A percentile compares a stretch with the other conserved stretches of the same genome.
Evolutionary conservation across 2,797 vertebrate species (phyloP).

Genomic region (Danio albolineatus): DNA sequence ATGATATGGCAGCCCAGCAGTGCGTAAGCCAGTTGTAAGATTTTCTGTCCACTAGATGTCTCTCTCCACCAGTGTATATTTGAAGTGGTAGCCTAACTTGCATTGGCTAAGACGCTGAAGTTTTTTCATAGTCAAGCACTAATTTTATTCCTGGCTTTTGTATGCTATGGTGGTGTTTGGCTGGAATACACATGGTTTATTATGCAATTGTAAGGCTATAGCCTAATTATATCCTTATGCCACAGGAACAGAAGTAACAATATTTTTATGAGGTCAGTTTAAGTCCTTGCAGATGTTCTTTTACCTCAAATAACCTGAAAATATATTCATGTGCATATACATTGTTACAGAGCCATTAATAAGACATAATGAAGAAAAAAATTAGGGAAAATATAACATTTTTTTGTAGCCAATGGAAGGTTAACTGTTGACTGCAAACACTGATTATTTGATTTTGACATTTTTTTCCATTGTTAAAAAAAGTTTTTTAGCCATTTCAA

Average conservation of each 20-base stretch:
- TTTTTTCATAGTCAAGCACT: conserved; percentile 4
- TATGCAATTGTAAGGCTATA: conserved; percentile 20
- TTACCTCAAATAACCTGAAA: not conserved
- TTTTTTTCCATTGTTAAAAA: too few species aligned
- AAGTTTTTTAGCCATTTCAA: too few species aligned
- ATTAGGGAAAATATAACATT: not conserved
- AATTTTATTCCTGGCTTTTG: conserved; percentile 8
- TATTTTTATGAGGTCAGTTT: not conserved
- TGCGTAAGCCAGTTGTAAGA: not conserved
- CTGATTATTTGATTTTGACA: too few species aligned
- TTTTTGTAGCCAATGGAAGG: not conserved
- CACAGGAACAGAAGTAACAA: not conserved
- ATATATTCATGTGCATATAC: not conserved
- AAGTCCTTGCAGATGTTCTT: conserved; percentile 1
- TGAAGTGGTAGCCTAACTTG: not conserved
- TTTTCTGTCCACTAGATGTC: conserved; percentile 31
- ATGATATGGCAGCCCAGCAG: not conserved
- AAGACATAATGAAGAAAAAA: not conserved
- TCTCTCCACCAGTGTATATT: not conserved
- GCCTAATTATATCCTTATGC: not conserved
- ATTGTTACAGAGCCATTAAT: not conserved
- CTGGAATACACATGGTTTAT: not conserved
- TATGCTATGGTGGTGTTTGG: not conserved
- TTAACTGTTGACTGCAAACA: not conserved
- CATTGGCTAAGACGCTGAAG: not conserved